Base-by-base conservation (phyloP, 2,113 vertebrate species). In the Daphoenositta chrysoptera region DNA sequence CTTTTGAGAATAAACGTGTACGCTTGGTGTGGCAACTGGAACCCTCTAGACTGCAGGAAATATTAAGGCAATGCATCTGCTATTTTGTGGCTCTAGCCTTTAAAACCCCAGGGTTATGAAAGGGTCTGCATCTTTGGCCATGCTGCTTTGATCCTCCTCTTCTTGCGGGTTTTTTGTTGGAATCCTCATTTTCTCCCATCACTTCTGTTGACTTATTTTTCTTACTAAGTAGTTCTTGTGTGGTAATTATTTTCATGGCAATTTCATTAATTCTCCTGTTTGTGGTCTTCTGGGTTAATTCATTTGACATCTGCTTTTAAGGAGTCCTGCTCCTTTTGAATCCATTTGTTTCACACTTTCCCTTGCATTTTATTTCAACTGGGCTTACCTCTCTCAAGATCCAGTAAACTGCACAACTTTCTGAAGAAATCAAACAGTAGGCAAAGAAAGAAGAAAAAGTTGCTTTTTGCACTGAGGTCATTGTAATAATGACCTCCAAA, bases 21-120 rank as follows among this genome's bases (percentile, higher is more conserved):
- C 14, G 56, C 70, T 71, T 69, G 94, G 93, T 89, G 68, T 96
- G 96, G 73, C 79, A 94, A 94, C 94, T 97, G 96, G 96, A 97
- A 96, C 96, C 88, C 69, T 95, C 79, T 90, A 83, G 92, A 83
- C 48, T 71, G 92, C 39, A 92, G 39, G 58, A 78, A 86, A 88
- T 83, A n/a, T 21, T 68, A 56, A 84, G 35, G 56, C 72, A 92
- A 31, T 27, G 33, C 27, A 17, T 70, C 10, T 80, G 65, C 86
- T 90, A 1, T 40, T 54, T n/a, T 78, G 20, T 78, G 56, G 56
- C 58, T 83, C 71, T 63, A 58, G 47, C 78, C 78, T 94, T 87
- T 89, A 60, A 85, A 83, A 70, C 53, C 33, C 24, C 35, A 60
- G 37, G 26, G 12, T 92, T 84, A 22, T 72, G 50, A 86, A 92